Conservation (phyloP, 2,113 vertebrate genomes). For the Colaptes auratus region DNA sequence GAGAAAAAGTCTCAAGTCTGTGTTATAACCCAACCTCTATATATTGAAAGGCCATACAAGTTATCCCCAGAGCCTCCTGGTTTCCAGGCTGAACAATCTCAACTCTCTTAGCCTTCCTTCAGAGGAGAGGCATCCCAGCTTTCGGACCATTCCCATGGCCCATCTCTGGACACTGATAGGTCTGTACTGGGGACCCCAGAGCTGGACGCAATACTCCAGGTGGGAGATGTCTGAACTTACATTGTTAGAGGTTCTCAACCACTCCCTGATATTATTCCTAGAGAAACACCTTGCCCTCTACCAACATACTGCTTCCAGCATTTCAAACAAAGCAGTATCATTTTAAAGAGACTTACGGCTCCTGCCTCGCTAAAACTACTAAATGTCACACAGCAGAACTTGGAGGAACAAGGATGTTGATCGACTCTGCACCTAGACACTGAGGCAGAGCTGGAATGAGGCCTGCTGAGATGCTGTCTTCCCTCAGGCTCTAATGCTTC, state of each 20-base stretch:
- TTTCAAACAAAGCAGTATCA: background rate
- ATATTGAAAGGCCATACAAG: fast-evolving
- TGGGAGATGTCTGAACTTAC: too few relatives aligned
- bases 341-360: background rate
- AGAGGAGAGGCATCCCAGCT: fast-evolving
- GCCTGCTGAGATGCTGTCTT: background rate
- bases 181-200: background rate
- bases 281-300: background rate
- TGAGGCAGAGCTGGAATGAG: background rate
- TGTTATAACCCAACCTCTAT: background rate
- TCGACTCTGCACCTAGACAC: fast-evolving
- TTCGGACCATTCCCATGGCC: fast-evolving
- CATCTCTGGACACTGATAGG: background rate
- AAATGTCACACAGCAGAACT: fast-evolving
- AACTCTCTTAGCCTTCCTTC: background rate
- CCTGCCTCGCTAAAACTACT: fast-evolving
- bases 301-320: background rate
- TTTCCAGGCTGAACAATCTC: background rate
- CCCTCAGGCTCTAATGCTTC: background rate
- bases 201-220: fast-evolving
- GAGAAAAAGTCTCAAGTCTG: background rate
- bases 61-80: background rate
- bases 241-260: background rate
- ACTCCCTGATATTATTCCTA: fast-evolving
- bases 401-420: background rate